A percentile compares a stretch with the other conserved stretches of the same genome.
These are phyloP conservation scores for Drosophila biarmipes DNA, from an alignment of 1,140 invertebrate genomes.

Conservation along the genomic window DNA sequence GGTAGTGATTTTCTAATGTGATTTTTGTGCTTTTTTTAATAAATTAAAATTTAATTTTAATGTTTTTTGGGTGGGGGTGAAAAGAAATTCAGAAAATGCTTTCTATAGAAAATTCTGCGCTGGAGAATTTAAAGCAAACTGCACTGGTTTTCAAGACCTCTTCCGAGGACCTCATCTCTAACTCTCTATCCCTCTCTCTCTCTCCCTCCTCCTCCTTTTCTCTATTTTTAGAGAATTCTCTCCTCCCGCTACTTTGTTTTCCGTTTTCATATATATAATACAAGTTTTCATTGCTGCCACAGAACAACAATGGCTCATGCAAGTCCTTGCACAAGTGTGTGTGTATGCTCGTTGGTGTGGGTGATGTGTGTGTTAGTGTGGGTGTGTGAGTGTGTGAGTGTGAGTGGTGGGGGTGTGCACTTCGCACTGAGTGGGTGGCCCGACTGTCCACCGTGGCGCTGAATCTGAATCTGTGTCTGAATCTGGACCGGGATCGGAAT, in stretches of 20 bases:
- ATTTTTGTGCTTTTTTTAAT: slow-evolving; percentile 23
- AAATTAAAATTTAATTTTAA: slow-evolving; percentile 56
- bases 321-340: slow-evolving; percentile 28
- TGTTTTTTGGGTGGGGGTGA: slow-evolving; percentile 18
- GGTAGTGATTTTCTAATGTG: slow-evolving; percentile 2
- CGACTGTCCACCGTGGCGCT: slow-evolving; percentile 6
- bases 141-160: slow-evolving; percentile 63
- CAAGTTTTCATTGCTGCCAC: slow-evolving; percentile 61
- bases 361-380: slow-evolving; percentile 12
- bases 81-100: slow-evolving; percentile 69
- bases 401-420: slow-evolving; percentile 8
- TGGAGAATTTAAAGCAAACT: slow-evolving; percentile 76
- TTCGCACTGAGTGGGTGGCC: slow-evolving; percentile 16
- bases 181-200: slow-evolving; percentile 7
- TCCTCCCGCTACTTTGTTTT: slow-evolving; percentile 1
- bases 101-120: slow-evolving; percentile 60
- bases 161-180: slow-evolving; percentile 10
- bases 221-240: slow-evolving; percentile 16
- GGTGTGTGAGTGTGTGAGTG: slow-evolving; percentile 6
- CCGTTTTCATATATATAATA: slow-evolving; percentile 61
- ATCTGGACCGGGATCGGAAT: not conserved
- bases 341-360: slow-evolving; percentile 17
- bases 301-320: slow-evolving; percentile 35
- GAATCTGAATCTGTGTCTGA: slow-evolving; percentile 11
- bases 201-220: not conserved